Evolutionary conservation across 2,113 vertebrate species (phyloP).

Genomic region (Aspiorhynchus laticeps): DNA sequence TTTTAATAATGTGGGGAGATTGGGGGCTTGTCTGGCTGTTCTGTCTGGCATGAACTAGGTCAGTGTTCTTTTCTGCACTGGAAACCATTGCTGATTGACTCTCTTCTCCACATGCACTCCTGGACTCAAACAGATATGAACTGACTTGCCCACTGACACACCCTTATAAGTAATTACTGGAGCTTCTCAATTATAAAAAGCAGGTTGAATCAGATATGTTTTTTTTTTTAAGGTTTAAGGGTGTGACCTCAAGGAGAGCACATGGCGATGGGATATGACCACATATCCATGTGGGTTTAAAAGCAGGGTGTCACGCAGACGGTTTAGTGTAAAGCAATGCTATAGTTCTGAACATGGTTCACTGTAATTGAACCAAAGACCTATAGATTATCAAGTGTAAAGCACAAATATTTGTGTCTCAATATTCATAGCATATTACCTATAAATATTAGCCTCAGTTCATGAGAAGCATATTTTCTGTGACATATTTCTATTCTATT

Average conservation of each 20-base stretch:
- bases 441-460: background rate
- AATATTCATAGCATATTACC: background rate
- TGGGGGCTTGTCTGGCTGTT: background rate
- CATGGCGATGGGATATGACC: background rate
- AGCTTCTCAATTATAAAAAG: constrained; percentile 8
- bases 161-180: background rate
- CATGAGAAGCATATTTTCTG: background rate
- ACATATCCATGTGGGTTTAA: constrained; percentile 16
- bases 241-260: background rate
- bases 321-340: background rate
- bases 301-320: background rate
- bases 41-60: constrained; percentile 19
- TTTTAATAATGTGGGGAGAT: background rate
- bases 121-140: constrained; percentile 16
- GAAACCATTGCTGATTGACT: constrained; percentile 7
- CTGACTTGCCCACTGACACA: constrained; percentile 13
- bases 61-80: constrained; percentile 28
- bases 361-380: background rate
- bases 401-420: background rate
- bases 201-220: background rate
- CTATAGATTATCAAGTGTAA: background rate
- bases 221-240: constrained; percentile 6
- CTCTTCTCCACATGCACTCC: background rate
- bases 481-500: background rate
- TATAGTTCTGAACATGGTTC: background rate